Evolutionary conservation across 1,140 invertebrate genomes (phyloP).

Genomic region (Nilaparvata lugens): DNA sequence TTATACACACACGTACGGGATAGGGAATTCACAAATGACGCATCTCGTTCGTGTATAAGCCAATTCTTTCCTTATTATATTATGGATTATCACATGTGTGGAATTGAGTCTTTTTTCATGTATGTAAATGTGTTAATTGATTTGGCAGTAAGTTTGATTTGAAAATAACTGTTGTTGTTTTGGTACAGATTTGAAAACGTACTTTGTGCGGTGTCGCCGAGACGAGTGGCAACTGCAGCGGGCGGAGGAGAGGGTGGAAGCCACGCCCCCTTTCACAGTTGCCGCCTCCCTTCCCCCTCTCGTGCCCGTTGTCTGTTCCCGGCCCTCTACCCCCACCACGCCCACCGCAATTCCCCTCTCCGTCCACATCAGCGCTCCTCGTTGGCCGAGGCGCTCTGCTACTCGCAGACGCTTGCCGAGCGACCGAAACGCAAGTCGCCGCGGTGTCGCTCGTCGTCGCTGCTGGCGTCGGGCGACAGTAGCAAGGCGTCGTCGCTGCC

Average conservation of each 20-base stretch:
- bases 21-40: no score
- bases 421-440: no score
- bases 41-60: no score
- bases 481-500: slow-evolving; percentile 25
- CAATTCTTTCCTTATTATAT: no score
- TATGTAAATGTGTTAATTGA: no score
- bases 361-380: slow-evolving; percentile 1
- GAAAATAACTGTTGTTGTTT: no score
- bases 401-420: background rate
- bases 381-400: slow-evolving; percentile 2
- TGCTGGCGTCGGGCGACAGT: background rate
- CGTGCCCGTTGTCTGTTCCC: background rate
- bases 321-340: background rate
- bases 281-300: no score
- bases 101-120: no score
- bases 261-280: no score
- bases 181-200: slow-evolving; percentile 67
- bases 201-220: slow-evolving; percentile 51
- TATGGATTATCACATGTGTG: no score
- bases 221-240: slow-evolving; percentile 26
- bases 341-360: background rate
- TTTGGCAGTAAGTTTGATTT: no score
- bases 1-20: no score
- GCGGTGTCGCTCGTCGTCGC: background rate
- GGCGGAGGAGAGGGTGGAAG: slow-evolving; percentile 28